Conservation (phyloP, 2,113 vertebrate species). For the Hippocampus comes region DNA sequence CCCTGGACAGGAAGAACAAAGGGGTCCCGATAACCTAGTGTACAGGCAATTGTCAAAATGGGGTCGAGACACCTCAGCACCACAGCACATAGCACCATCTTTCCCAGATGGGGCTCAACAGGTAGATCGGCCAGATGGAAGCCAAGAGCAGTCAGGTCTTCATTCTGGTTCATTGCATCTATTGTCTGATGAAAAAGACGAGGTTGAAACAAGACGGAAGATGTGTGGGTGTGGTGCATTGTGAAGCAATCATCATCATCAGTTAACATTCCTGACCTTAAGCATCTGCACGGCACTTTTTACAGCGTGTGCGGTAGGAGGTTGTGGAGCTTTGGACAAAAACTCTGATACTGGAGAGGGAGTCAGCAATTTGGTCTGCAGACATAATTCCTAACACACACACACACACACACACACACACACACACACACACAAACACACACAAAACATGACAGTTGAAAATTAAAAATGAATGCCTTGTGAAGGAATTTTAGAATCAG, state of each 20-base stretch:
- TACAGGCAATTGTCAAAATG: slow-evolving; percentile 91
- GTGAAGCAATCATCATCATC: neutral
- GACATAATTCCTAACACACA: slow-evolving; percentile 73
- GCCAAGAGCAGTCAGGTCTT: slow-evolving; percentile 91
- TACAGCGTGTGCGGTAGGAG: slow-evolving; percentile 82
- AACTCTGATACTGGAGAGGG: slow-evolving; percentile 86
- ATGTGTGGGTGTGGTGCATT: neutral
- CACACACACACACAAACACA: slow-evolving; percentile 13
- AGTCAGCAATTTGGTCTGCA: slow-evolving; percentile 90
- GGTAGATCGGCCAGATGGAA: slow-evolving; percentile 90
- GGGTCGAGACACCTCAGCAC: slow-evolving; percentile 94
- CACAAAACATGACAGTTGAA: slow-evolving; percentile 4
- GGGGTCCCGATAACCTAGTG: slow-evolving; percentile 87
- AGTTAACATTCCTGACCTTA: slow-evolving; percentile 75
- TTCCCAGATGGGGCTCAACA: slow-evolving; percentile 92
- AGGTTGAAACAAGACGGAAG: neutral
- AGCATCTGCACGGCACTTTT: slow-evolving; percentile 88
- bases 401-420: slow-evolving; percentile 27
- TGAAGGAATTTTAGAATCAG: neutral
- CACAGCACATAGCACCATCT: slow-evolving; percentile 92
- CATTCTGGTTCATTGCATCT: slow-evolving; percentile 90
- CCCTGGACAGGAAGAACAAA: slow-evolving; percentile 84
- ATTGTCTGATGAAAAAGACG: slow-evolving; percentile 72
- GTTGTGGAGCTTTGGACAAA: slow-evolving; percentile 90
- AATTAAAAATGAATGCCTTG: neutral